A percentile compares a stretch with the other conserved stretches of the same genome.
These are phyloP conservation scores for Dicaeum eximium DNA, from an alignment of 2,113 vertebrate genomes.

Conservation along the genomic window DNA sequence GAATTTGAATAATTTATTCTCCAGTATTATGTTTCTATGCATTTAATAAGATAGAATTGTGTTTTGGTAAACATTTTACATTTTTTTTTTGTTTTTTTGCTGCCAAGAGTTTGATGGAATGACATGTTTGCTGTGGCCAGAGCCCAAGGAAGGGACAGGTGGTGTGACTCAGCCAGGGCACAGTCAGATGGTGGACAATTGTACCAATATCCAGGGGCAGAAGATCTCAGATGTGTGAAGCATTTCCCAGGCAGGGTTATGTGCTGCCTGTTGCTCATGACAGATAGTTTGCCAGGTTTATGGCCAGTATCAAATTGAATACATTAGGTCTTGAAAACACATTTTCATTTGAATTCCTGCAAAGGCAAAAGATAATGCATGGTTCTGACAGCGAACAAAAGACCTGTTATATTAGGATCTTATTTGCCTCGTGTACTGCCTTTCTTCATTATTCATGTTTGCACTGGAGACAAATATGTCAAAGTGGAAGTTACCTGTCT, in stretches of 20 bases:
- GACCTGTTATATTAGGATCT: background rate
- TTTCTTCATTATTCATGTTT: conserved; percentile 36
- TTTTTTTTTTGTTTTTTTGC: rapidly evolving
- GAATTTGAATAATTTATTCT: background rate
- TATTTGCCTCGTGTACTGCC: background rate
- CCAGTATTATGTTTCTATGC: background rate
- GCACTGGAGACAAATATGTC: background rate
- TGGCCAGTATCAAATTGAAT: conserved; percentile 1
- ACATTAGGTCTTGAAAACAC: conserved; percentile 22
- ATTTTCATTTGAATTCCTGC: conserved; percentile 19
- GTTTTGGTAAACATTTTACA: background rate
- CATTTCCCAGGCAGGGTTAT: background rate
- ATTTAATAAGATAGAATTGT: background rate
- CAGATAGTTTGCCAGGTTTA: conserved; percentile 29
- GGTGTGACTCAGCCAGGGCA: background rate
- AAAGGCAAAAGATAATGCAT: conserved; percentile 9
- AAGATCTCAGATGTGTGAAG: background rate
- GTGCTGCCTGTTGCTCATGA: background rate
- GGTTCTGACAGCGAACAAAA: background rate
- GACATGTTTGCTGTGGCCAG: background rate
- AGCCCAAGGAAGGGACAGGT: background rate
- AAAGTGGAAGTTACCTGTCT: conserved; percentile 11
- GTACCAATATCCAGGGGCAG: background rate
- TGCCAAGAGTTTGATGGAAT: background rate
- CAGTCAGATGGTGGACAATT: background rate